Evolutionary conservation across 2,113 vertebrate genomes (phyloP).

Genomic region (Cryptomyrus ogoouensis): DNA sequence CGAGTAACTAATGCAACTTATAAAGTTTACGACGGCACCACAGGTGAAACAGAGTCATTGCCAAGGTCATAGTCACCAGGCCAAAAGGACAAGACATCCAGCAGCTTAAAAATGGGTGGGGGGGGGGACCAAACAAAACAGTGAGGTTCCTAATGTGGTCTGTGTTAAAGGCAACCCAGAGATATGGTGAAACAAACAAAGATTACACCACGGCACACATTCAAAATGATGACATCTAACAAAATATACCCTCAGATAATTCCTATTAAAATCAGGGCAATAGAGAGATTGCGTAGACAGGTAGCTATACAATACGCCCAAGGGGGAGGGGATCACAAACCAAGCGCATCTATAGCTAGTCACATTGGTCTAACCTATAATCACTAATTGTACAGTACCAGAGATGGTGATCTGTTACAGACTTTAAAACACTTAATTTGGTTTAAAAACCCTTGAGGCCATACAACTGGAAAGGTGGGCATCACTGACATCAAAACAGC

Average conservation of each 20-base stretch:
- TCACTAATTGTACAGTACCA: background rate
- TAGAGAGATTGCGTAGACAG: background rate
- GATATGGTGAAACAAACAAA: background rate
- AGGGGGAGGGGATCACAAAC: background rate
- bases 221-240: background rate
- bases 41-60: background rate
- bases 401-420: background rate
- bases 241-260: background rate
- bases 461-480: background rate
- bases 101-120: background rate
- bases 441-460: background rate
- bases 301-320: background rate
- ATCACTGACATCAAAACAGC: background rate
- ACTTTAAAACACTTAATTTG: background rate
- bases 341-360: background rate
- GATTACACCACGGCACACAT: background rate
- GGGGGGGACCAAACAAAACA: background rate
- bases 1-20: background rate
- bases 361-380: background rate
- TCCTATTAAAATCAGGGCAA: background rate
- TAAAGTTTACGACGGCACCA: background rate
- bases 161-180: constrained; percentile 12
- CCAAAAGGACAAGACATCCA: background rate
- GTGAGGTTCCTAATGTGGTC: background rate
- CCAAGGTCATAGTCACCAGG: background rate